phyloP scores from a whole-genome alignment of 2,797 vertebrate species.

The Botia kubotai region DNA sequence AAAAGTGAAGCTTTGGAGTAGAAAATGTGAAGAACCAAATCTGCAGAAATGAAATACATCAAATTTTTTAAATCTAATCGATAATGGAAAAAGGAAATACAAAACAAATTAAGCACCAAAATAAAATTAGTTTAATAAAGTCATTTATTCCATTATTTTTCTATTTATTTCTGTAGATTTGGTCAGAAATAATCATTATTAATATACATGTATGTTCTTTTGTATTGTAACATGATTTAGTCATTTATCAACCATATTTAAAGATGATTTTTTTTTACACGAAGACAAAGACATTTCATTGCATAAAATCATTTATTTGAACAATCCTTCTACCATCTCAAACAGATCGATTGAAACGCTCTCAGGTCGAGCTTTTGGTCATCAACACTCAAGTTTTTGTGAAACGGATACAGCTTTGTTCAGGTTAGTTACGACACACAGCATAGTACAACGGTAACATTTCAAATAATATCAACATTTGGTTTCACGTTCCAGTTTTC shows the following conservation, averaged over 20 bases:
- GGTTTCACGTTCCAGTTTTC: conserved; percentile 60
- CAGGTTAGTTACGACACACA: conserved; percentile 53
- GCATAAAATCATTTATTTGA: conserved; percentile 63
- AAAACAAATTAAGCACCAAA: no score
- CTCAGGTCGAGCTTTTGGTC: conserved; percentile 48
- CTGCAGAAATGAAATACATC: no score
- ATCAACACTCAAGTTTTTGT: conserved; percentile 50
- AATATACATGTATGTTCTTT: no score
- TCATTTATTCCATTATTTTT: no score
- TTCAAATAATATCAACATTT: conserved; percentile 44
- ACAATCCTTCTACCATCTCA: conserved; percentile 65
- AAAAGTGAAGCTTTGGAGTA: no score
- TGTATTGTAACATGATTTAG: no score
- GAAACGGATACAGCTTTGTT: conserved; percentile 53
- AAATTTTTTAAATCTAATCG: no score
- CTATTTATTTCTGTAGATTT: no score
- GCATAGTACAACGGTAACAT: conserved; percentile 54
- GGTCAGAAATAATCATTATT: no score
- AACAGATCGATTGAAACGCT: conserved; percentile 67
- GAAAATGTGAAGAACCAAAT: no score
- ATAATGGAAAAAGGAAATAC: no score
- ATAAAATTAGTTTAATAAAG: neutral
- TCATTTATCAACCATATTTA: neutral
- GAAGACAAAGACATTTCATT: neutral
- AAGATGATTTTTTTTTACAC: neutral